phyloP scores from a whole-genome alignment of 2,797 vertebrate species.

The Oryzias dopingdopingensis region DNA sequence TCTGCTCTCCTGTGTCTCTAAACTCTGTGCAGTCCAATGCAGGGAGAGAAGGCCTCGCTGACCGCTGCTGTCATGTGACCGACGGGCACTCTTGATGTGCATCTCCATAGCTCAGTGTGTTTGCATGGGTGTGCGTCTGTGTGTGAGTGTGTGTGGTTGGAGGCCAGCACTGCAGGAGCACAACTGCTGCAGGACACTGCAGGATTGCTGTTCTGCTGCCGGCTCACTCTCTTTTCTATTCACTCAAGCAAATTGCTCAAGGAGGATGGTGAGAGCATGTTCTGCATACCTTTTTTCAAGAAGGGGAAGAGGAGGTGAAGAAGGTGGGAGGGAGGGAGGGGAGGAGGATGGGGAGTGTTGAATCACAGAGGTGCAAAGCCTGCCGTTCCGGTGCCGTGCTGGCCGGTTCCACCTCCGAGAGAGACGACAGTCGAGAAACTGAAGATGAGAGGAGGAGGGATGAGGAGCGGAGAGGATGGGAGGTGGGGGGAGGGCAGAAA shows the following conservation, averaged over 20 bases:
- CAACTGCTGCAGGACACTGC: conserved; percentile 82
- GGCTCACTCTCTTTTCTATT: conserved; percentile 52
- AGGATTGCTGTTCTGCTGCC: conserved; percentile 71
- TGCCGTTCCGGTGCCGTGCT: conserved; percentile 59
- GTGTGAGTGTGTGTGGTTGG: conserved; percentile 46
- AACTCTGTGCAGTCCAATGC: conserved; percentile 48
- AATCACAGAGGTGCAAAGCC: conserved; percentile 66
- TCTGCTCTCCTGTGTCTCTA: conserved; percentile 36
- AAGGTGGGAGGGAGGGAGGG: background rate
- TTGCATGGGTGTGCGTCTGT: conserved; percentile 5
- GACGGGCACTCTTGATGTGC: conserved; percentile 24
- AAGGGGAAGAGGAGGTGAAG: conserved; percentile 10
- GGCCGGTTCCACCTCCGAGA: conserved; percentile 67
- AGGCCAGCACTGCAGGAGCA: conserved; percentile 78
- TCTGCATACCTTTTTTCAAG: conserved; percentile 71
- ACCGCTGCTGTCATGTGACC: conserved; percentile 62
- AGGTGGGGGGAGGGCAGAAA: conserved; percentile 56
- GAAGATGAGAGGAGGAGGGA: conserved; percentile 54
- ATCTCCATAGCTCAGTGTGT: conserved; percentile 34
- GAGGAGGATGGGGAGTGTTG: conserved; percentile 17
- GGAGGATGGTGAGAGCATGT: conserved; percentile 74
- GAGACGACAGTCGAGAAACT: conserved; percentile 67
- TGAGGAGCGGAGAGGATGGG: conserved; percentile 37
- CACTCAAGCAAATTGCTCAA: conserved; percentile 74
- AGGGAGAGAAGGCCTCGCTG: conserved; percentile 51